Base-by-base conservation (phyloP, 2,888 invertebrate genomes). In the Drosophila rellima region DNA sequence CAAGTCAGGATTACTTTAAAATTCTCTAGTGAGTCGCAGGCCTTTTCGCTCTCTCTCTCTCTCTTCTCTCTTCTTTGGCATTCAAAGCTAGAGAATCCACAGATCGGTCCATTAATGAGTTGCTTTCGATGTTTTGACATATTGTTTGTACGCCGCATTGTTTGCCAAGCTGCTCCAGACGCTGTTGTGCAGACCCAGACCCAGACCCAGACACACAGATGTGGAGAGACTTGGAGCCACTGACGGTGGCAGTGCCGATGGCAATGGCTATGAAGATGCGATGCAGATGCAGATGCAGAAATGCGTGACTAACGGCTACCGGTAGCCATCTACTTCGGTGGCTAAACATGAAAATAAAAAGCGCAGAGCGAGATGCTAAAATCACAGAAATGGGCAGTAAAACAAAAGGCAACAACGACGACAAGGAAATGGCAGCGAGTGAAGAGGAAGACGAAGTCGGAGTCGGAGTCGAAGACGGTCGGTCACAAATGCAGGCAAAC, bases 271-370 rank as follows among this genome's bases (percentile, higher is more conserved):
- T 76, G 75, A 39, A 82, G 78, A 75, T n/a, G n/a, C n/a, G n/a
- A n/a, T n/a, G n/a, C n/a, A n/a, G n/a, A 74, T 76, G 75, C 37
- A 82, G 78, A 75, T 79, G 80, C 88, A 89, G 75, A 90, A 90
- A 82, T 88, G 90, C 91, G 88, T 91, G 90, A 90, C 90, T 90
- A 88, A 86, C 78, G 80, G 80, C 82, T 73, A 87, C 81, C 85
- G 79, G 83, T 90, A 80, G 81, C 89, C 82, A 90, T 89, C 89
- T 86, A 88, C 85, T 81, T 85, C 86, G 86, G 85, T 85, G 88
- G 85, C 85, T 73, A 81, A 85, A 85, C 88, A 88, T 78, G 55
- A 55, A 33, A 44, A 42, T 15, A 71, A 85, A 85, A 79, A 83
- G 78, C 66, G 74, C 70, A 71, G 57, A 60, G 59, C 74, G 57